These are phyloP conservation scores for Chionodraco myersi DNA, from an alignment of 2,113 vertebrate genomes.

Conservation along the genomic window DNA sequence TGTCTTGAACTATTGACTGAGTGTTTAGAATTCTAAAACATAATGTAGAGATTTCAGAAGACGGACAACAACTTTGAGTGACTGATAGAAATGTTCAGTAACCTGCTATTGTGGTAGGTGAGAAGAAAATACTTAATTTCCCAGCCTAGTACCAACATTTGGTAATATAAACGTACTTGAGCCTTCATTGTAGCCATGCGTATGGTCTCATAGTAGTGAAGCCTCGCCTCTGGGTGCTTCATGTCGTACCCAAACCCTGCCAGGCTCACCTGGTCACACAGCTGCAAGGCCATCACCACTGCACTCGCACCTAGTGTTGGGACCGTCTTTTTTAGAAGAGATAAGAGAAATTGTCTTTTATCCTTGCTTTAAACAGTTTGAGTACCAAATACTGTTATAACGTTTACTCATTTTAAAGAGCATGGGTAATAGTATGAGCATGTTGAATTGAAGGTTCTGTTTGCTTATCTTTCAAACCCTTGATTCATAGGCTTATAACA, in stretches of 20 bases:
- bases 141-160: background rate
- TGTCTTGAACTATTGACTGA: too few species aligned
- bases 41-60: too few species aligned
- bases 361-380: background rate
- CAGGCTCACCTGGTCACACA: constrained; percentile 86
- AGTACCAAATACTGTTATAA: background rate
- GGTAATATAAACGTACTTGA: constrained; percentile 59
- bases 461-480: background rate
- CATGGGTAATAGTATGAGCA: background rate
- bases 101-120: too few species aligned
- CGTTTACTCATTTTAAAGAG: background rate
- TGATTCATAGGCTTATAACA: background rate
- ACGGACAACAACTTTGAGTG: too few species aligned
- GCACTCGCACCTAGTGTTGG: constrained; percentile 83
- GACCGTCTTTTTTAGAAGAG: constrained; percentile 59
- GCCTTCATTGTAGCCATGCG: constrained; percentile 80
- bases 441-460: background rate
- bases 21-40: too few species aligned
- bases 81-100: too few species aligned
- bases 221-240: constrained; percentile 76
- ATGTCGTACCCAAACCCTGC: constrained; percentile 86
- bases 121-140: too few species aligned
- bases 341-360: background rate
- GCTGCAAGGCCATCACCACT: constrained; percentile 82
- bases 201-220: constrained; percentile 84